phyloP scores from a whole-genome alignment of 2,888 invertebrate genomes.

The Arctia plantaginis region DNA sequence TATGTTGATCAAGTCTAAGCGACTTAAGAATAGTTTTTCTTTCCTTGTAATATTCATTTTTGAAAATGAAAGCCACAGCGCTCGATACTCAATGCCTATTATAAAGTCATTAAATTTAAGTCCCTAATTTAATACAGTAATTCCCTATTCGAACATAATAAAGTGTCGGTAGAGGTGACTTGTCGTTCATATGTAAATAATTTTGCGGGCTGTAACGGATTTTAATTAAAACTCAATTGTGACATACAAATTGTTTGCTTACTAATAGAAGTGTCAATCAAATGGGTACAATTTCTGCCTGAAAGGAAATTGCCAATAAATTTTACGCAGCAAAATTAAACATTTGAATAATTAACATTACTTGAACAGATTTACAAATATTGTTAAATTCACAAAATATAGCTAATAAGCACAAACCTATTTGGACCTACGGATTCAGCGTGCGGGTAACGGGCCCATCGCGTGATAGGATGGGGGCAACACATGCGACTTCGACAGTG shows the following conservation, averaged over 20 bases:
- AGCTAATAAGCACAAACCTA: too few relatives aligned
- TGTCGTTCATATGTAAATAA: neutral
- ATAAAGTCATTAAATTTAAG: neutral
- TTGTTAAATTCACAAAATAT: neutral
- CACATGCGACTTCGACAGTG: too few relatives aligned
- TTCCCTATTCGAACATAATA: neutral
- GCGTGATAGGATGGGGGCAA: too few relatives aligned
- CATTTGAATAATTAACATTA: neutral
- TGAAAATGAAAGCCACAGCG: neutral
- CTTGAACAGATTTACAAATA: neutral
- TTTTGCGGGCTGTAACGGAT: too few relatives aligned
- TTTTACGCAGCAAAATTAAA: neutral
- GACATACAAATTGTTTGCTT: slow-evolving; percentile 2
- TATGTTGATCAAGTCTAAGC: neutral
- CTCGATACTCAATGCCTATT: neutral
- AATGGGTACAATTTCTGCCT: neutral
- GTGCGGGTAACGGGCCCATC: too few relatives aligned
- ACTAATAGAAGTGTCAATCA: slow-evolving; percentile 5
- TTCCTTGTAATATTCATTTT: neutral
- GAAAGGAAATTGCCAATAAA: neutral
- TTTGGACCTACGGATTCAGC: too few relatives aligned
- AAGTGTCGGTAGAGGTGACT: neutral
- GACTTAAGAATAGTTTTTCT: neutral
- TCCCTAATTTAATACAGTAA: neutral
- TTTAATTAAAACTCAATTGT: neutral